phyloP scores from a whole-genome alignment of 1,140 invertebrate genomes.

The Drosophila cardini region DNA sequence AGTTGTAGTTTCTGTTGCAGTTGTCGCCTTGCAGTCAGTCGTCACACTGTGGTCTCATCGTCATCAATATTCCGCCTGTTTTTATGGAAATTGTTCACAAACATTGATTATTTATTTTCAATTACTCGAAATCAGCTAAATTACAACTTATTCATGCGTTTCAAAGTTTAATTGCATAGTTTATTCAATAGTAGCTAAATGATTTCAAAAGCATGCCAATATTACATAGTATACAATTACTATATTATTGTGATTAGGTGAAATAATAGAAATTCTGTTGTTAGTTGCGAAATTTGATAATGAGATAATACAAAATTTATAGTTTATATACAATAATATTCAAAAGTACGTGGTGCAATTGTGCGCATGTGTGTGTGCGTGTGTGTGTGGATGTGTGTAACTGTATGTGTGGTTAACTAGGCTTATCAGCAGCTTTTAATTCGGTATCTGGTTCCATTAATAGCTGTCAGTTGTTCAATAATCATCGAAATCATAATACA shows the following conservation, averaged over 20 bases:
- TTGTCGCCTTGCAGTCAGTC: conserved; percentile 49
- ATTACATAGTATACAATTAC: neutral
- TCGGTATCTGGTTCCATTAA: conserved; percentile 22
- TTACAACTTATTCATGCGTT: conserved; percentile 19
- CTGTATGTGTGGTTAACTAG: conserved; percentile 23
- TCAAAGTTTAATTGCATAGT: conserved; percentile 2
- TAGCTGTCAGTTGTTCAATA: conserved; percentile 24
- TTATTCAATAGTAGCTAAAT: neutral
- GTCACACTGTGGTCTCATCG: conserved; percentile 84
- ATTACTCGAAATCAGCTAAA: conserved; percentile 11
- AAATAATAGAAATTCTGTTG: conserved; percentile 6
- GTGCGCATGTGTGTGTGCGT: conserved; percentile 26
- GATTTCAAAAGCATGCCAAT: conserved; percentile 8
- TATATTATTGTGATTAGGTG: conserved; percentile 12
- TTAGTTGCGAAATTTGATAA: conserved; percentile 13
- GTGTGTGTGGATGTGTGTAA: conserved; percentile 14
- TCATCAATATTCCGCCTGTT: conserved; percentile 85
- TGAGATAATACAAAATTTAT: conserved; percentile 42
- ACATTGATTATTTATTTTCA: conserved; percentile 19
- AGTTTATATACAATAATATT: conserved; percentile 12
- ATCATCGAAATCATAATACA: conserved; percentile 32
- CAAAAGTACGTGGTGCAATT: conserved; percentile 12
- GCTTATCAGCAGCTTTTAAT: conserved; percentile 9
- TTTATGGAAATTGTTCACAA: neutral
- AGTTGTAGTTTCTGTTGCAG: conserved; percentile 31